Conservation (phyloP, 2,888 invertebrate genomes). For the Beris morrisii region DNA sequence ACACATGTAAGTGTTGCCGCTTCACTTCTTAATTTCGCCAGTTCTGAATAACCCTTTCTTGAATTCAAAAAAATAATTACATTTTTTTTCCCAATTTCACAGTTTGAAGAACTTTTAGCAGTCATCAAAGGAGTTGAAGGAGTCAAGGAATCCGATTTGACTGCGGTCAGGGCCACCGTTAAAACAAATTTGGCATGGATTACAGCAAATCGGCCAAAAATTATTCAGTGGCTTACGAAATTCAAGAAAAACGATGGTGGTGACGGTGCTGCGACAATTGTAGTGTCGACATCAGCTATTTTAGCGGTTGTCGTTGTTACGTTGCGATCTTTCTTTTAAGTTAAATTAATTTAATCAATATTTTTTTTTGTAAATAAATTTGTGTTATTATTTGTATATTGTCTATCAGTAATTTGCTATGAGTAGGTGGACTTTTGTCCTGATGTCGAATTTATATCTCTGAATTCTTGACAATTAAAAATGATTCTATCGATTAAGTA, state of each 20-base stretch:
- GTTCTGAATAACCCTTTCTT: too few relatives aligned
- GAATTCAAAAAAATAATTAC: not conserved
- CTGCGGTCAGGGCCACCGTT: not conserved
- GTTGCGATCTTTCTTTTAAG: not conserved
- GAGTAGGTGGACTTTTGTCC: too few relatives aligned
- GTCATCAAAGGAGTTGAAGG: not conserved
- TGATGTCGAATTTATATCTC: too few relatives aligned
- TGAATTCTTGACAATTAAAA: too few relatives aligned
- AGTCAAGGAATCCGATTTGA: not conserved
- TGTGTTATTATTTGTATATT: too few relatives aligned
- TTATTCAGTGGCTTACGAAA: slow-evolving; percentile 10
- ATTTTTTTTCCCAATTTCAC: not conserved
- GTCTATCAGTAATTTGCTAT: too few relatives aligned
- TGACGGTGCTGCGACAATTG: slow-evolving; percentile 9
- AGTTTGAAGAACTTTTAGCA: slow-evolving; percentile 13
- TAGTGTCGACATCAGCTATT: slow-evolving; percentile 4
- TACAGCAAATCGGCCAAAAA: not conserved
- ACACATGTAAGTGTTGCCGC: slow-evolving; percentile 4
- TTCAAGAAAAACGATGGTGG: slow-evolving; percentile 10
- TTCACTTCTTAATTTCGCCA: too few relatives aligned
- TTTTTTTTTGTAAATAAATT: too few relatives aligned
- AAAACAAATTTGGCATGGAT: slow-evolving; percentile 17
- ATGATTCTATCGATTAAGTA: too few relatives aligned
- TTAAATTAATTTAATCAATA: not conserved
- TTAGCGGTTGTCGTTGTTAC: not conserved